Percentiles rank a stretch among this genome's conserved stretches.
Conservation (phyloP, 2,797 vertebrate genomes). For the Heliangelus exortis region DNA sequence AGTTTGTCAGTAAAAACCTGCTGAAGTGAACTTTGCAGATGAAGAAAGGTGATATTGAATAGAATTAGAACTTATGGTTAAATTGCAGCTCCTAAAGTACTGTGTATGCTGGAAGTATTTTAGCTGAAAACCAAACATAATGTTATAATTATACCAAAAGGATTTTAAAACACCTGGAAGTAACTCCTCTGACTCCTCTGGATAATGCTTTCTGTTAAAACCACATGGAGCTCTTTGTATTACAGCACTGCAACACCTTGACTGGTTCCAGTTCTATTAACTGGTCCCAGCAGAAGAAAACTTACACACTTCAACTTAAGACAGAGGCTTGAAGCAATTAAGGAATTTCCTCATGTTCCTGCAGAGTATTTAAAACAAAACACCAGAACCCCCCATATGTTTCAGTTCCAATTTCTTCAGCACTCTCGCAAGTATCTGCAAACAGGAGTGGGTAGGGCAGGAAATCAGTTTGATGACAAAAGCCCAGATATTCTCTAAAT, state of each 20-base stretch:
- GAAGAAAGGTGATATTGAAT: neutral
- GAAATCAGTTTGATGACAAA: neutral
- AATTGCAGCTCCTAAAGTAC: neutral
- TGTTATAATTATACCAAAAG: neutral
- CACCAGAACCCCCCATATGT: neutral
- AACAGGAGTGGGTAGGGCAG: neutral
- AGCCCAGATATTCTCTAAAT: neutral
- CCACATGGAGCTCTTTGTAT: neutral
- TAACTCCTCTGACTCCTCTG: neutral
- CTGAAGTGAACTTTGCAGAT: neutral
- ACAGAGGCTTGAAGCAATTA: constrained; percentile 13
- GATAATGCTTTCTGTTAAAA: neutral
- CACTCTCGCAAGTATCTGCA: neutral
- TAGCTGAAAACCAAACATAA: neutral
- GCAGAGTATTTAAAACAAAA: neutral
- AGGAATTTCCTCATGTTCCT: constrained; percentile 18
- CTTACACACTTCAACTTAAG: neutral
- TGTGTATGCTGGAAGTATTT: neutral
- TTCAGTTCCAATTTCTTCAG: constrained; percentile 4
- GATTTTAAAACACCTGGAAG: neutral
- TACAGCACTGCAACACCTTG: neutral
- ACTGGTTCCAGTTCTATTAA: neutral
- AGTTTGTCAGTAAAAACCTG: neutral
- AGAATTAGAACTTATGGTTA: neutral
- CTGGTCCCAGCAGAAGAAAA: constrained; percentile 19